Conservation (phyloP, 2,888 invertebrate species). For the Meiosimyza decipiens region DNA sequence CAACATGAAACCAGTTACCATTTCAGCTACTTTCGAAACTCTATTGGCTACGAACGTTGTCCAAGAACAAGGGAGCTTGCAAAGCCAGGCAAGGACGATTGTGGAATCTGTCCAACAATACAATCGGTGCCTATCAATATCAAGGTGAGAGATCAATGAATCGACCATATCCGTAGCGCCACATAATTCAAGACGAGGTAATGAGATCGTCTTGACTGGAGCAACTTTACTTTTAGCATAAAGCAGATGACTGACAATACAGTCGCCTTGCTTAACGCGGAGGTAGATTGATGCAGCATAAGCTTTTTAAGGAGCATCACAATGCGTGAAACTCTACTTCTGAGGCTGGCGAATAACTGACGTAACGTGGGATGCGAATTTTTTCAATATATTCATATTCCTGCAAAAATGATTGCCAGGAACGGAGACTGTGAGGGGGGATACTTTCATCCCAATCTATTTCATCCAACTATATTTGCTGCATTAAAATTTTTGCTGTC, state of each 20-base stretch:
- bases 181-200: no score
- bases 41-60: constrained; percentile 39
- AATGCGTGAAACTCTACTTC: constrained; percentile 38
- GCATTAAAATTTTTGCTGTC: constrained; percentile 41
- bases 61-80: constrained; percentile 36
- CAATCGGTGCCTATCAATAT: no score
- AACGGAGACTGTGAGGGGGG: no score
- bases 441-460: constrained; percentile 42
- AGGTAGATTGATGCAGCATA: constrained; percentile 35
- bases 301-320: constrained; percentile 39
- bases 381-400: no score
- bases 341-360: no score
- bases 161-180: no score
- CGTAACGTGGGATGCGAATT: no score
- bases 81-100: constrained; percentile 32
- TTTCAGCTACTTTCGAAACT: constrained; percentile 31
- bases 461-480: constrained; percentile 38
- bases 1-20: constrained; percentile 38
- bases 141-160: no score
- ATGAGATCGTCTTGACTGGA: constrained; percentile 27
- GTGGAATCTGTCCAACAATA: constrained; percentile 37
- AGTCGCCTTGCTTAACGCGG: no score
- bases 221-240: constrained; percentile 36
- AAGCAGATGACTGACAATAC: no score
- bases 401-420: constrained; percentile 29